Base-by-base conservation (phyloP, 1,140 invertebrate species). In the Ceratoteleas bidentatus region DNA sequence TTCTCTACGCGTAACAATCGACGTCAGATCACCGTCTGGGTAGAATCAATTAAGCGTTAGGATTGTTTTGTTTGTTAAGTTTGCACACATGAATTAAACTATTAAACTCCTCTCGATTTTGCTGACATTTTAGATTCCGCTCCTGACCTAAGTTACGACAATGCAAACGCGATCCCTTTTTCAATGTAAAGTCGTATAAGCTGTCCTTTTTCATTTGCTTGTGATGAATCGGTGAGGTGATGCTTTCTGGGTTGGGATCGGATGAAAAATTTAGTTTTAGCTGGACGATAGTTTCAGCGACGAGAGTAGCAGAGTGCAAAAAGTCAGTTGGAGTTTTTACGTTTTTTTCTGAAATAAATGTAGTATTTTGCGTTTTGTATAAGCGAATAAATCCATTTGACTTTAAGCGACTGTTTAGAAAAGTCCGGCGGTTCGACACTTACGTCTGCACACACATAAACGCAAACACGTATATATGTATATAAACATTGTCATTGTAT, bases 401-500 rank as follows among this genome's bases (percentile, higher is more conserved):
- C 24, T 57, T 62, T 40, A 15, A 50, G 16, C 32, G 74, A 56
- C 50, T 77, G 38, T 47, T 74, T 47, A 24, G 24, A 11, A 34
- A 24, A 40, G 45, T 33, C 36, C 40, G 9, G 14, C 33, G 60
- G 52, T 8, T 57, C 10, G 36, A 73, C 14, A 34, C 47, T 15
- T 38, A 43, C 56, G 47, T 70, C 58, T 53, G 49, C 45, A 68
- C 10, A 68, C 5, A 64, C 16, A 49, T 34, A 40, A 15, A 40
- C 60, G 40, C 38, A 56, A 36, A 49, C 52, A 34, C 66, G 45
- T 66, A 61, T 61, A 68, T 61, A 47, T 79, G 62, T 79, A 61
- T 68, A 73, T 73, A 79, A 43, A 64, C 43, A 40, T 49, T 68
- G 15, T 64, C 40, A 52, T 73, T 73, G 70, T 89, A 87, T 87